Conservation (phyloP, 2,113 vertebrate genomes). For the Origma solitaria region DNA sequence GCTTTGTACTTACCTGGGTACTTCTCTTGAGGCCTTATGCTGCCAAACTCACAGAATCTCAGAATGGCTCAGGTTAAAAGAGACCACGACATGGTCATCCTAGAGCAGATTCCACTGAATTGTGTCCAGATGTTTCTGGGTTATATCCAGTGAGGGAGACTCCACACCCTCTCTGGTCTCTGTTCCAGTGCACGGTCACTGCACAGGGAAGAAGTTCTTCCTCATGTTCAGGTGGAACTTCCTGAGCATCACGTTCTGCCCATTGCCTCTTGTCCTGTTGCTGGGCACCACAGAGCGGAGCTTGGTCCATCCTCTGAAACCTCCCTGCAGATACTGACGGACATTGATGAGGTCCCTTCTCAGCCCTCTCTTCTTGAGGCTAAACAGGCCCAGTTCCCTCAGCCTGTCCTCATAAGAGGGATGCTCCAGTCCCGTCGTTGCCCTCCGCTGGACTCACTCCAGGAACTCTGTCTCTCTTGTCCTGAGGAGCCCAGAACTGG, state of each 20-base stretch:
- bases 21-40: neutral
- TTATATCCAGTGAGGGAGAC: neutral
- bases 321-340: neutral
- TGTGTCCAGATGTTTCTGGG: neutral
- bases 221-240: neutral
- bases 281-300: neutral
- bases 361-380: neutral
- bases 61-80: neutral
- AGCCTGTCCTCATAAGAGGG: neutral
- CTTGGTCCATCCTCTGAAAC: neutral
- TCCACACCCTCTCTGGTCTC: neutral
- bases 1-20: neutral
- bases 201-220: neutral
- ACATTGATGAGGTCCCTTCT: neutral
- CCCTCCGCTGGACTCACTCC: neutral
- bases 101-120: neutral
- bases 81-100: neutral
- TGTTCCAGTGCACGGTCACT: neutral
- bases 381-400: neutral
- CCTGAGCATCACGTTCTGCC: neutral
- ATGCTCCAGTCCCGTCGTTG: neutral
- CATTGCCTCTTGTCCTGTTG: neutral
- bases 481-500: neutral
- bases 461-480: neutral
- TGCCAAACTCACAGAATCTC: neutral